These are phyloP conservation scores for Tyria jacobaeae DNA, from an alignment of 2,888 invertebrate genomes.

Conservation along the genomic window DNA sequence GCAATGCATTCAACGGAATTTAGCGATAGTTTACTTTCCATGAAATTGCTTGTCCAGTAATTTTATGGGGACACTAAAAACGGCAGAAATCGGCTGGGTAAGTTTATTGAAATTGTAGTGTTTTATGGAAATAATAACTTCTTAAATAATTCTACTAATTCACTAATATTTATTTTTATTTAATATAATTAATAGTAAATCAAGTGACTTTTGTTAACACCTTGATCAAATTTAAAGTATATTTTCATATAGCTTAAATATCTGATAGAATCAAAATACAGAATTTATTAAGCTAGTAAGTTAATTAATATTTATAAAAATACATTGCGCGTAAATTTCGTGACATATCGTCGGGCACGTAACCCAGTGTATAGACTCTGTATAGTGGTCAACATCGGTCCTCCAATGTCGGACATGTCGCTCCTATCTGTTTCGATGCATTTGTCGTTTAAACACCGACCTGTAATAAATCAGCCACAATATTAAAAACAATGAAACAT, in stretches of 20 bases:
- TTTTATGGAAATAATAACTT: constrained; percentile 8
- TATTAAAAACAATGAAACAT: constrained; percentile 45
- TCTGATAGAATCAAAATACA: neutral
- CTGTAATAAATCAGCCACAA: constrained; percentile 84
- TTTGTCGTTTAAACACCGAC: constrained; percentile 87
- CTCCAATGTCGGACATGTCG: constrained; percentile 85
- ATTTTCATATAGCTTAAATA: neutral
- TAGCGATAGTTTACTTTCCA: constrained; percentile 30
- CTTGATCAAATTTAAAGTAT: neutral
- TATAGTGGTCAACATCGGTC: constrained; percentile 83
- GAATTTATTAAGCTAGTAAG: neutral
- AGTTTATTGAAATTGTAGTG: constrained; percentile 17
- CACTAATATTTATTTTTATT: neutral
- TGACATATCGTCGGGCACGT: constrained; percentile 53
- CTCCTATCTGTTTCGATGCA: constrained; percentile 87
- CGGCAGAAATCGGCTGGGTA: constrained; percentile 29
- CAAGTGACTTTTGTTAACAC: neutral
- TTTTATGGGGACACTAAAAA: constrained; percentile 40
- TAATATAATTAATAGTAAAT: too few relatives aligned
- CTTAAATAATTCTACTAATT: neutral
- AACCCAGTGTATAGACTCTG: constrained; percentile 64
- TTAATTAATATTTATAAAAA: neutral
- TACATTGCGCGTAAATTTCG: constrained; percentile 53
- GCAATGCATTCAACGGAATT: constrained; percentile 30
- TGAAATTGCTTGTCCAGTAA: constrained; percentile 38